Percentiles rank a stretch among this genome's conserved stretches.
These are phyloP conservation scores for Austrofundulus limnaeus DNA, from an alignment of 2,113 vertebrate species.

Conservation along the genomic window DNA sequence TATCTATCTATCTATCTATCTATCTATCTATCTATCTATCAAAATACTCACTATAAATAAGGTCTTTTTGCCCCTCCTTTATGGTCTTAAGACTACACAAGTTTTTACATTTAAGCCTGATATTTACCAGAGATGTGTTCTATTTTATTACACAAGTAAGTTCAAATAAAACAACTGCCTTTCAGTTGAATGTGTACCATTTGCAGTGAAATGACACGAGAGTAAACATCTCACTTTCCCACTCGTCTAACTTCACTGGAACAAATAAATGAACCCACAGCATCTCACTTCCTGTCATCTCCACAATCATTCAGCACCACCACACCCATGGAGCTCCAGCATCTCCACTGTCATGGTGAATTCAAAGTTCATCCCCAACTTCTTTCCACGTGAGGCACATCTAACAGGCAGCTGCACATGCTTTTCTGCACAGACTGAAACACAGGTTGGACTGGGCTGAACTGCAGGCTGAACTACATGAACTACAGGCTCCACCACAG, in stretches of 20 bases:
- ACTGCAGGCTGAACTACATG: too few relatives aligned
- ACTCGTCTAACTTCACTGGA: slow-evolving; percentile 8
- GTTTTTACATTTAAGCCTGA: slow-evolving; percentile 11
- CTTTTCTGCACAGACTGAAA: not conserved
- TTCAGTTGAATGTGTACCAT: too few relatives aligned
- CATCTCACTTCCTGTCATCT: slow-evolving; percentile 10
- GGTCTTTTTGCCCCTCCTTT: too few relatives aligned
- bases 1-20: too few relatives aligned
- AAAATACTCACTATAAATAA: too few relatives aligned
- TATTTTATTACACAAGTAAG: not conserved
- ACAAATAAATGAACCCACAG: slow-evolving; percentile 32
- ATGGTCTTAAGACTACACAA: not conserved
- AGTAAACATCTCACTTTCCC: not conserved
- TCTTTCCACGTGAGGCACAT: slow-evolving; percentile 29
- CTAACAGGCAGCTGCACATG: slow-evolving; percentile 7
- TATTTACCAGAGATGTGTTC: not conserved
- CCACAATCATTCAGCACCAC: slow-evolving; percentile 41
- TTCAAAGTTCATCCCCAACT: slow-evolving; percentile 62
- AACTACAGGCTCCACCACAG: not conserved
- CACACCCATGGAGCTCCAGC: slow-evolving; percentile 56
- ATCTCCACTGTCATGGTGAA: slow-evolving; percentile 9
- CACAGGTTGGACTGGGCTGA: too few relatives aligned
- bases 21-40: too few relatives aligned
- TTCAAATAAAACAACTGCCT: not conserved
- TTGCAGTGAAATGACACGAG: slow-evolving; percentile 3